Evolutionary conservation across 1,140 invertebrate species (phyloP).

Genomic region (Idris sp.): DNA sequence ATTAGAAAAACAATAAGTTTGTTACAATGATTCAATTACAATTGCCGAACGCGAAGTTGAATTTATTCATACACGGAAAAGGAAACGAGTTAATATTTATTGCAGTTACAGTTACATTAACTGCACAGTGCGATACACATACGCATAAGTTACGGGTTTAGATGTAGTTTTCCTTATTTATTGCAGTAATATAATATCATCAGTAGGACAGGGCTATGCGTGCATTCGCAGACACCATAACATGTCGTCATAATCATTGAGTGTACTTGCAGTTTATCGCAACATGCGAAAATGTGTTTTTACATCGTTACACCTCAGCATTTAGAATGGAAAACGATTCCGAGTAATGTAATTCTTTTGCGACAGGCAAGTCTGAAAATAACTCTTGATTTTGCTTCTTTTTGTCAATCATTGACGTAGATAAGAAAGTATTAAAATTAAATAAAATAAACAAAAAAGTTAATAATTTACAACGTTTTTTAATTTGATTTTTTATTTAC

Average conservation of each 20-base stretch:
- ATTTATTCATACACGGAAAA: conserved; percentile 37
- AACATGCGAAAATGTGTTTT: conserved; percentile 22
- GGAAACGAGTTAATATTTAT: conserved; percentile 47
- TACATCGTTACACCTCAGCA: conserved; percentile 1
- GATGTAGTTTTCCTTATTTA: conserved; percentile 44
- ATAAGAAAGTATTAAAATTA: not conserved
- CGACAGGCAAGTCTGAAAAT: conserved; percentile 3
- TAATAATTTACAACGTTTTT: too few relatives aligned
- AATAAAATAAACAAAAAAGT: too few relatives aligned
- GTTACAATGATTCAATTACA: conserved; percentile 10
- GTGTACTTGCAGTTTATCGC: conserved; percentile 9
- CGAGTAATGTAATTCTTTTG: not conserved
- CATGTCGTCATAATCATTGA: conserved; percentile 31
- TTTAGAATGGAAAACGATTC: conserved; percentile 3
- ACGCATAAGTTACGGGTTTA: conserved; percentile 10
- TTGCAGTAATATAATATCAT: conserved; percentile 44
- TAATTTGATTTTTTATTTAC: too few relatives aligned
- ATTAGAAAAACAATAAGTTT: conserved; percentile 6
- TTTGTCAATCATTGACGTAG: too few relatives aligned
- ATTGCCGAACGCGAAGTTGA: conserved; percentile 13
- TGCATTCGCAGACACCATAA: conserved; percentile 19
- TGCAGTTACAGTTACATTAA: conserved; percentile 49
- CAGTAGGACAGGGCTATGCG: conserved; percentile 37
- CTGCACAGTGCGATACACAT: conserved; percentile 31
- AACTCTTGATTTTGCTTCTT: not conserved